phyloP scores from a whole-genome alignment of 2,797 vertebrate genomes.

The Xiphorhynchus erythropygius region DNA sequence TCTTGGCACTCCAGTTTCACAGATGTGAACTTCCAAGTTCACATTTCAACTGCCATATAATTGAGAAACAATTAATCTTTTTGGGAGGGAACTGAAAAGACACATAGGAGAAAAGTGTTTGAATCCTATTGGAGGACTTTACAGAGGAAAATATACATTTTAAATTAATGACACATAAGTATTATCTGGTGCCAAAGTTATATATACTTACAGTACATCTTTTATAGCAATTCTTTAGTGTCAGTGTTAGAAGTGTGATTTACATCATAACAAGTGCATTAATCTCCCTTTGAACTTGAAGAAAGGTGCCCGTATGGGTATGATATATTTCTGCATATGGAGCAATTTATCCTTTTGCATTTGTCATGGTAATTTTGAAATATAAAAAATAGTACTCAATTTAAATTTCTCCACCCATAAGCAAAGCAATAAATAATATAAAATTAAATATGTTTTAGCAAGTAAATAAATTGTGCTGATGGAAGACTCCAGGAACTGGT shows the following conservation, averaged over 20 bases:
- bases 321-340: not conserved
- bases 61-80: not conserved
- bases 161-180: not conserved
- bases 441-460: not conserved
- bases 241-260: not conserved
- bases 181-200: not conserved
- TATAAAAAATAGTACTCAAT: not conserved
- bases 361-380: conserved; percentile 21
- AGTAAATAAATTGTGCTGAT: not conserved
- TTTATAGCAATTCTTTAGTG: not conserved
- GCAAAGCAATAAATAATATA: not conserved
- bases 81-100: not conserved
- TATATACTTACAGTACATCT: not conserved
- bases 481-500: not conserved
- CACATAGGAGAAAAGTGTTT: not conserved
- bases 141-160: not conserved
- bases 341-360: conserved; percentile 29
- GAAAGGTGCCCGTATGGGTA: not conserved
- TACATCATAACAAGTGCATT: not conserved
- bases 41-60: not conserved
- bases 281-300: conserved; percentile 19
- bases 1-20: not conserved
- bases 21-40: not conserved
- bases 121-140: not conserved
- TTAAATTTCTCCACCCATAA: conserved; percentile 11